These are phyloP conservation scores for Cisticola juncidis DNA, from an alignment of 2,113 vertebrate species.

Conservation along the genomic window DNA sequence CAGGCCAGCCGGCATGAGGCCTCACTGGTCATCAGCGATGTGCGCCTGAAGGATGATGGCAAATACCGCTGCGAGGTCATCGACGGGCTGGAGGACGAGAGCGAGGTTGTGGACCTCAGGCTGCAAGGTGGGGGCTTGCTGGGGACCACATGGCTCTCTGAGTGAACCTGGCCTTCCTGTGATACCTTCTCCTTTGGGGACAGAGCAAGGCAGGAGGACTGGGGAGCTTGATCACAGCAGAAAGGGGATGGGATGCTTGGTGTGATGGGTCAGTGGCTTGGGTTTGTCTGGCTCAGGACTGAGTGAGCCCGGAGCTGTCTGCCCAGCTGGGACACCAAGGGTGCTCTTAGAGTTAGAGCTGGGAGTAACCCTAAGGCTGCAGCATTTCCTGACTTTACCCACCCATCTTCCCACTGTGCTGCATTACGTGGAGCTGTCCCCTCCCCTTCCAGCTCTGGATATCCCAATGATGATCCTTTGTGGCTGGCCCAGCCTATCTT, in stretches of 20 bases:
- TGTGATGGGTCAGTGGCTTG: neutral
- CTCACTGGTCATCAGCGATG: slow-evolving; percentile 80
- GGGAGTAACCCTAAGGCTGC: rapidly evolving
- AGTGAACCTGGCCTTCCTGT: neutral
- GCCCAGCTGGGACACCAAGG: neutral
- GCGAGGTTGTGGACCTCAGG: slow-evolving; percentile 84
- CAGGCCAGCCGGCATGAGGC: slow-evolving; percentile 63
- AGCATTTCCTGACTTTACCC: neutral
- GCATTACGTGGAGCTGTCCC: neutral
- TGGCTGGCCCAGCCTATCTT: neutral
- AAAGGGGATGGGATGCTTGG: neutral
- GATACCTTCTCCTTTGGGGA: neutral
- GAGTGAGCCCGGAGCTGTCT: neutral
- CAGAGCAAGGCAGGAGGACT: rapidly evolving
- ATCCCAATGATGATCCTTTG: neutral
- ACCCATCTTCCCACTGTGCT: neutral
- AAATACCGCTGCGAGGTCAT: slow-evolving; percentile 93
- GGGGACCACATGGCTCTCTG: rapidly evolving
- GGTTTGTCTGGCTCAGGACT: neutral
- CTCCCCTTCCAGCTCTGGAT: neutral
- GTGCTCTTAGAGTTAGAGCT: neutral
- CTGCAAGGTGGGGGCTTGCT: slow-evolving; percentile 76
- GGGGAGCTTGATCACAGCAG: rapidly evolving
- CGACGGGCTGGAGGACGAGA: slow-evolving; percentile 91
- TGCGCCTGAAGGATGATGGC: slow-evolving; percentile 83